phyloP scores from a whole-genome alignment of 2,888 invertebrate genomes.

The Lepidonotus clava region DNA sequence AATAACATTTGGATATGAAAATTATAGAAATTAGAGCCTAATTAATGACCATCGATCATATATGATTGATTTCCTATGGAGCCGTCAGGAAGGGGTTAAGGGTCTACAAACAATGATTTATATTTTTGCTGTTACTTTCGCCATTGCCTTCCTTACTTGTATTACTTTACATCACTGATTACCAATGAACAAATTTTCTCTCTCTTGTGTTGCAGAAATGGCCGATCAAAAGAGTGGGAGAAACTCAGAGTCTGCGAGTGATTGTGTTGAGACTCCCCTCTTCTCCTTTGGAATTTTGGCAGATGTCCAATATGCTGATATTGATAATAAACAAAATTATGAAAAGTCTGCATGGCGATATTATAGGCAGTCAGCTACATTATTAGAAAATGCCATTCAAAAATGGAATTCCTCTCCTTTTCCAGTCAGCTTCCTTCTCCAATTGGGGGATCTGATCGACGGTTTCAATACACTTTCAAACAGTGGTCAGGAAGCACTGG shows the following conservation, averaged over 20 bases:
- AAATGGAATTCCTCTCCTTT: constrained; percentile 70
- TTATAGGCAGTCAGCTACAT: constrained; percentile 76
- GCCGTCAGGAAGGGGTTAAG: too few species aligned
- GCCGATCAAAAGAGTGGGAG: neutral
- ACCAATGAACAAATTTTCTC: too few species aligned
- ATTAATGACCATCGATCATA: too few species aligned
- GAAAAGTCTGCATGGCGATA: constrained; percentile 64
- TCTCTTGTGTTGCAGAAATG: neutral
- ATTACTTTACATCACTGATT: too few species aligned
- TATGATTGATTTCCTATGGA: too few species aligned
- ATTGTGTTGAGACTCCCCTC: constrained; percentile 30
- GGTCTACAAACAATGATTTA: too few species aligned
- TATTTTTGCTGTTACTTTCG: too few species aligned
- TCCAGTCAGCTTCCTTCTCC: constrained; percentile 74
- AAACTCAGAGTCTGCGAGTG: neutral
- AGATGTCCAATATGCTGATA: constrained; percentile 81
- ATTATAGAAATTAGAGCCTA: too few species aligned
- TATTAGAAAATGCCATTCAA: constrained; percentile 74
- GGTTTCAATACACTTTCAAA: constrained; percentile 71
- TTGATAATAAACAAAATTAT: constrained; percentile 71
- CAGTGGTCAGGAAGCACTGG: constrained; percentile 70
- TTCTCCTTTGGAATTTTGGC: constrained; percentile 78
- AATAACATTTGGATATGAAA: too few species aligned
- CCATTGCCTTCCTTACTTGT: too few species aligned
- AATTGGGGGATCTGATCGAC: constrained; percentile 81